Percentiles rank a stretch among this genome's conserved stretches.
Evolutionary conservation across 2,888 invertebrate genomes (phyloP).

Genomic region (Coelinius sp.): DNA sequence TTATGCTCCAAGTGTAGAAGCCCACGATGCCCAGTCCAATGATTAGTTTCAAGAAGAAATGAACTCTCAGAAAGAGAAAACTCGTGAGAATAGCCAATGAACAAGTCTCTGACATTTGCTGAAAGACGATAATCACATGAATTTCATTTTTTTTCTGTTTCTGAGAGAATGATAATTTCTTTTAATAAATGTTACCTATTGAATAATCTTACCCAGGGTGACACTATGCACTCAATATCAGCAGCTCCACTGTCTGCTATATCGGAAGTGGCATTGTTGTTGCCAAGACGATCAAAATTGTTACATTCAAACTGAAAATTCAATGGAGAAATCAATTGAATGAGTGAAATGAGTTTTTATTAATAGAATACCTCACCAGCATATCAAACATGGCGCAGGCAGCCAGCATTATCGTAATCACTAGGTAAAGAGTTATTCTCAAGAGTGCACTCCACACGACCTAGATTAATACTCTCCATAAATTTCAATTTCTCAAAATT

Average conservation of each 20-base stretch:
- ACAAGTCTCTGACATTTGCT: slow-evolving; percentile 85
- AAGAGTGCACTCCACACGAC: slow-evolving; percentile 77
- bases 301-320: slow-evolving; percentile 63
- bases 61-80: slow-evolving; percentile 88
- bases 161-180: too few relatives aligned
- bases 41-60: slow-evolving; percentile 85
- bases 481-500: neutral
- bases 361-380: slow-evolving; percentile 54
- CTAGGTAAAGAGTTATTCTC: slow-evolving; percentile 78
- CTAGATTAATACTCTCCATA: slow-evolving; percentile 34
- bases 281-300: slow-evolving; percentile 51
- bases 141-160: neutral
- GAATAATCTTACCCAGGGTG: slow-evolving; percentile 64
- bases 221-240: slow-evolving; percentile 57
- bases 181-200: too few relatives aligned
- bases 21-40: slow-evolving; percentile 78
- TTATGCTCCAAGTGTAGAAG: slow-evolving; percentile 80
- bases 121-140: slow-evolving; percentile 60
- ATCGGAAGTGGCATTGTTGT: slow-evolving; percentile 57
- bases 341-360: neutral
- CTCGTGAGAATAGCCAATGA: slow-evolving; percentile 78
- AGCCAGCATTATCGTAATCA: slow-evolving; percentile 78
- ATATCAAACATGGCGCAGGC: slow-evolving; percentile 79
- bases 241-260: slow-evolving; percentile 52
- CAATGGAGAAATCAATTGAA: neutral